Conservation (phyloP, 2,888 invertebrate species). For the Drosophila paucipuncta region DNA sequence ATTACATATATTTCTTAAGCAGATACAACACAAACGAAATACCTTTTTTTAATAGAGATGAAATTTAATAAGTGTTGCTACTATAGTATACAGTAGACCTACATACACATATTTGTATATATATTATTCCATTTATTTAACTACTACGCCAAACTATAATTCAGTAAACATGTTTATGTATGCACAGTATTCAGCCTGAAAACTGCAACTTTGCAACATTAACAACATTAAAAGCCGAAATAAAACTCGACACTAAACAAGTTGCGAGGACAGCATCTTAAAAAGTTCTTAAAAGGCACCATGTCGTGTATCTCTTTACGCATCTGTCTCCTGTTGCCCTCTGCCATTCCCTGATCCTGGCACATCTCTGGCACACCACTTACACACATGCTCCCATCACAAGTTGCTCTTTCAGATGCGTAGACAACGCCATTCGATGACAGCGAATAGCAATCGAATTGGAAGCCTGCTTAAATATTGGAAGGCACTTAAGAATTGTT, state of each 20-base stretch:
- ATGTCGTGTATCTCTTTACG: slow-evolving; percentile 52
- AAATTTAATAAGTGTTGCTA: background rate
- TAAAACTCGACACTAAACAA: slow-evolving; percentile 45
- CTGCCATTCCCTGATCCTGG: background rate
- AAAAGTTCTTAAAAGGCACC: slow-evolving; percentile 62
- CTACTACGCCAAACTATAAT: background rate
- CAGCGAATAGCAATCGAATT: slow-evolving; percentile 73
- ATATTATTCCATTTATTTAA: background rate
- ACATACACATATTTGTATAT: background rate
- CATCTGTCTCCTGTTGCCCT: slow-evolving; percentile 3
- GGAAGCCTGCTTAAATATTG: slow-evolving; percentile 72
- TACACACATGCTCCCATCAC: background rate
- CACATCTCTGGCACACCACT: background rate
- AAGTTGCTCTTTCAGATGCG: slow-evolving; percentile 53
- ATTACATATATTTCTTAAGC: background rate
- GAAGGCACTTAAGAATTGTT: slow-evolving; percentile 72
- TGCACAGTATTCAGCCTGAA: slow-evolving; percentile 2
- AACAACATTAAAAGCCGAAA: slow-evolving; percentile 34
- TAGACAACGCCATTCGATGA: slow-evolving; percentile 67
- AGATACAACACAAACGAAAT: background rate
- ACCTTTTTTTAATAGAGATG: background rate
- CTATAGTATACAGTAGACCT: background rate
- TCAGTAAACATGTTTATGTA: background rate
- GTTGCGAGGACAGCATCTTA: slow-evolving; percentile 41
- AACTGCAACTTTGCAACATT: slow-evolving; percentile 34